phyloP scores from a whole-genome alignment of 2,113 vertebrate genomes.

The Phycodurus eques region DNA sequence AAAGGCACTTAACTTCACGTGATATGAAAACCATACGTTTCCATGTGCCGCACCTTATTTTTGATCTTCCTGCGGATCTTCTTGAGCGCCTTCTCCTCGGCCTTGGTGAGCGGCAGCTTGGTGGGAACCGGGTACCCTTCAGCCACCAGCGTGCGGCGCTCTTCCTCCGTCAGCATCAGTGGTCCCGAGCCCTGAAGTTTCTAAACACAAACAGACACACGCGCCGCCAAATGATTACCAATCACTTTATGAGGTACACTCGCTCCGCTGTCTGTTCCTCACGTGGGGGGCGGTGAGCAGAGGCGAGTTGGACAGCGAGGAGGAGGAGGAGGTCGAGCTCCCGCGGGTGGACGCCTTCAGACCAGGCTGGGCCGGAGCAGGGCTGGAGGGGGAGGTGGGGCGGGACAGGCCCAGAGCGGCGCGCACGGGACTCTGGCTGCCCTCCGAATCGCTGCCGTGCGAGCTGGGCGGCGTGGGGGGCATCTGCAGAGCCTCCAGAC shows the following conservation, averaged over 20 bases:
- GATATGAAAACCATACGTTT: background rate
- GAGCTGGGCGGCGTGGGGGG: conserved; percentile 97
- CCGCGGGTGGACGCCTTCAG: conserved; percentile 76
- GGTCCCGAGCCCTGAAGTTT: conserved; percentile 91
- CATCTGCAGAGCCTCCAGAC: conserved; percentile 84
- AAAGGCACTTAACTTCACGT: background rate
- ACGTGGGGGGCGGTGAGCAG: conserved; percentile 96
- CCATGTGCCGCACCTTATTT: conserved; percentile 76
- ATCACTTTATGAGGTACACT: background rate
- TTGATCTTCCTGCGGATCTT: conserved; percentile 99
- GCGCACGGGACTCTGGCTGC: conserved; percentile 88
- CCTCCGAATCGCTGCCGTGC: conserved; percentile 93
- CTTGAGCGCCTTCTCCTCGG: conserved; percentile 96
- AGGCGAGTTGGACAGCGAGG: conserved; percentile 89
- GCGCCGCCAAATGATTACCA: background rate
- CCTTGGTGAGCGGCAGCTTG: conserved; percentile 92
- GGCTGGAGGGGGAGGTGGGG: conserved; percentile 83
- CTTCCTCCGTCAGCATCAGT: conserved; percentile 92
- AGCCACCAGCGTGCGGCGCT: conserved; percentile 91
- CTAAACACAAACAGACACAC: conserved; percentile 43
- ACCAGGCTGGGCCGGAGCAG: conserved; percentile 71
- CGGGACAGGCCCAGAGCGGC: conserved; percentile 72
- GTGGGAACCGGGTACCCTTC: conserved; percentile 96
- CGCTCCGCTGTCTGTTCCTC: background rate
- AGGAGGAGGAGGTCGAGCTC: conserved; percentile 44